phyloP scores from a whole-genome alignment of 2,113 vertebrate species.

The Mus spicilegus region DNA sequence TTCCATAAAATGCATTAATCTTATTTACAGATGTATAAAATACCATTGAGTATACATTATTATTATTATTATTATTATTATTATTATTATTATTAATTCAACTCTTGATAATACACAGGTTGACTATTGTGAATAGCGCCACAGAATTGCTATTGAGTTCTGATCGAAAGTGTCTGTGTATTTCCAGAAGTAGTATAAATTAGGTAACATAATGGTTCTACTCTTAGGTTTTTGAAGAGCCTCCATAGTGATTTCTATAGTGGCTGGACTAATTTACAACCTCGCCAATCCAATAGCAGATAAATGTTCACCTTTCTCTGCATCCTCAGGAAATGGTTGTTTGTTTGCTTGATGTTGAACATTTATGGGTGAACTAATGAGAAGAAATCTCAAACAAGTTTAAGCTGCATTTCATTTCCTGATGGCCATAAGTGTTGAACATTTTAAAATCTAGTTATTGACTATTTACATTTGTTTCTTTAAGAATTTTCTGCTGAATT shows the following conservation, averaged over 20 bases:
- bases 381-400: neutral
- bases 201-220: neutral
- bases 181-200: neutral
- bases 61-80: neutral
- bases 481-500: neutral
- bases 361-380: neutral
- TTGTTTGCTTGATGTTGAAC: neutral
- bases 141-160: neutral
- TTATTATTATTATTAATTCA: neutral
- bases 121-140: neutral
- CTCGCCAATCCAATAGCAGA: neutral
- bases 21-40: neutral
- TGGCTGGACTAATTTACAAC: neutral
- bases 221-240: neutral
- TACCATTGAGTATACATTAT: neutral
- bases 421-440: neutral
- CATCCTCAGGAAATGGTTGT: neutral
- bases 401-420: neutral
- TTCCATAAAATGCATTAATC: neutral
- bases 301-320: neutral
- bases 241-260: neutral
- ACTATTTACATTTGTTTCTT: neutral
- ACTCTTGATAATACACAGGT: too few relatives aligned
- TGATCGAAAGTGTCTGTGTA: neutral
- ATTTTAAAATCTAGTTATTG: neutral